These are phyloP conservation scores for Heliconius himera DNA, from an alignment of 1,140 invertebrate genomes.

Conservation along the genomic window DNA sequence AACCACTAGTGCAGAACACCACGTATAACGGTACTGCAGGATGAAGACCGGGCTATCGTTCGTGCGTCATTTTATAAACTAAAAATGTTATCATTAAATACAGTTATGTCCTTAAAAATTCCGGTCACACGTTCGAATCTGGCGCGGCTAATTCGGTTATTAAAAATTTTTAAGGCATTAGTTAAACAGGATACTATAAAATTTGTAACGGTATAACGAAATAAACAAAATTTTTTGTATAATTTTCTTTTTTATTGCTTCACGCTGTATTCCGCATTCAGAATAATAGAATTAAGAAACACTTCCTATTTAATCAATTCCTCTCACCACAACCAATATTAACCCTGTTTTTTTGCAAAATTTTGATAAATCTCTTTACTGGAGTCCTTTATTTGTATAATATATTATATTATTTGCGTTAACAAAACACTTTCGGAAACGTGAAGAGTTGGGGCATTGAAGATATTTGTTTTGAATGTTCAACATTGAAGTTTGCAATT, in stretches of 20 bases:
- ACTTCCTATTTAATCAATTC: no score
- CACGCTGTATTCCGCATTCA: no score
- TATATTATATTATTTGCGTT: conserved; percentile 1
- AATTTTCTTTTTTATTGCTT: no score
- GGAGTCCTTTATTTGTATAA: neutral
- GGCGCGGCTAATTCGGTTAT: neutral
- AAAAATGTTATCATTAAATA: neutral
- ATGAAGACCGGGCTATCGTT: neutral
- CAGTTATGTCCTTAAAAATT: neutral
- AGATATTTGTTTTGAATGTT: conserved; percentile 6
- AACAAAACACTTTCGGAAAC: conserved; percentile 6
- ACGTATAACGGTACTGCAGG: neutral
- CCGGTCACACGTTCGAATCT: neutral
- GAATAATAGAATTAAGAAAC: no score
- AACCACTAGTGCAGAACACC: neutral
- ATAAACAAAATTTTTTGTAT: neutral
- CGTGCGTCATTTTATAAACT: neutral
- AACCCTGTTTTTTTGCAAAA: neutral
- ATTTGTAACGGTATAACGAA: neutral
- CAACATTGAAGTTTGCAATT: conserved; percentile 20
- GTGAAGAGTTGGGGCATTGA: conserved; percentile 13
- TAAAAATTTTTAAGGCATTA: neutral
- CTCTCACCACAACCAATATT: neutral
- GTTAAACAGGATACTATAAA: neutral
- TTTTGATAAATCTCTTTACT: neutral